Base-by-base conservation (phyloP, 2,888 invertebrate genomes). In the Automeris io region DNA sequence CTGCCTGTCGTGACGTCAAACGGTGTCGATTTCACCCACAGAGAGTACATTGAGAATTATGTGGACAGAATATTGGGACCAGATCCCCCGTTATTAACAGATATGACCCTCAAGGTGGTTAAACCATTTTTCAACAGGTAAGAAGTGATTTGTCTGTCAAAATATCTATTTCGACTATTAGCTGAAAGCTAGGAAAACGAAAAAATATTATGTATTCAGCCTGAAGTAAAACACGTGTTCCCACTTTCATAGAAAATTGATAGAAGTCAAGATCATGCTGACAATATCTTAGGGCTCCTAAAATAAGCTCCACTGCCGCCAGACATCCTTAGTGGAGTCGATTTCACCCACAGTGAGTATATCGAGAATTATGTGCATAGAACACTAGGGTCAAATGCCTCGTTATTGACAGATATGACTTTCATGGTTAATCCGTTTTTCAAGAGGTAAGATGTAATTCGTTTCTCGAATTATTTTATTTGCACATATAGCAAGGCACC, bases 21-120 rank as follows among this genome's bases (percentile, higher is more conserved):
- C 0, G 81, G 82, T 0, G 76, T 83, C 1, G 85, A 85, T 24
- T 85, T 70, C 36, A 83, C 83, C 0, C 59, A 72, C 32, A 59
- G 56, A 13, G 31, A 33, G 0, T 74, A 80, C 9, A 57, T 76
- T 6, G 64, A 68, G 1, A 38, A 59, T 0, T 82, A 78, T 3
- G 63, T 80, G 0, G 62, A 72, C 0, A 52, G 45, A 0, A n/a
- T 80, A 0, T 31, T 85, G 0, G 83, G 83, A 0, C 75, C 82
- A 0, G 40, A 70, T 12, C 80, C 82, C 0, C 81, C 83, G 0
- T n/a, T 69, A 0, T 37, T 83, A 0, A 75, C 70, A 0, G 69
- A 70, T 1, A 25, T 85, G 1, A 62, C 55, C 0, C 56, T 85
- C 0, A 65, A 54, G 13, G 51, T 61, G 0, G 45, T 59, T 0